These are phyloP conservation scores for Hydractinia echinata DNA, from an alignment of 30 jellyfish, hydroid and myxozoan species.

Conservation along the genomic window DNA sequence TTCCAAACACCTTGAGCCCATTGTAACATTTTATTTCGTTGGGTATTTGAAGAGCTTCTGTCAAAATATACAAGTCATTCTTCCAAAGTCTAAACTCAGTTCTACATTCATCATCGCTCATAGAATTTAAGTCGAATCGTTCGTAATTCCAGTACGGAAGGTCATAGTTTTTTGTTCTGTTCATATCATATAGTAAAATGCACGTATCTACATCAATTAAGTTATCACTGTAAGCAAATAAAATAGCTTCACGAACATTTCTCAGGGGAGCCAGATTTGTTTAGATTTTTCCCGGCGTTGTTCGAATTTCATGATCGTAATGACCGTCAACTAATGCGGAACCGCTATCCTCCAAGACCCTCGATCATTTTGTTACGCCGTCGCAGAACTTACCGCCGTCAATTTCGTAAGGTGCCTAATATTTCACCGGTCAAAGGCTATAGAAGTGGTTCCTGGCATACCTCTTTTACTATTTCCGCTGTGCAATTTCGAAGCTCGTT, in stretches of 20 bases:
- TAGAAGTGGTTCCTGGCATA: no score
- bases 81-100: conserved; percentile 34
- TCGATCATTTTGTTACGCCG: no score
- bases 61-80: conserved; percentile 37
- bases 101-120: conserved; percentile 44
- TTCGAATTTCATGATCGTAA: no score
- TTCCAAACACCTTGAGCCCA: conserved; percentile 36
- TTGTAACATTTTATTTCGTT: conserved; percentile 47
- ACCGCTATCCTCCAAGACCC: no score
- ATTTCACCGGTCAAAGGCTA: no score
- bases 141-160: conserved; percentile 44
- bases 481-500: no score
- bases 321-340: no score
- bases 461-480: no score
- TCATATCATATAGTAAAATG: conserved; percentile 26
- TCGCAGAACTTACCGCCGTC: no score
- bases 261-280: background rate
- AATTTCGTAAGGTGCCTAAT: no score
- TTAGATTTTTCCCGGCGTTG: conserved; percentile 11
- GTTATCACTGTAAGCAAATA: background rate
- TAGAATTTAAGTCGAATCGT: conserved; percentile 25
- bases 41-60: conserved; percentile 24
- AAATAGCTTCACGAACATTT: conserved; percentile 16
- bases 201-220: conserved; percentile 25
- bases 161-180: conserved; percentile 20